Percentiles rank a stretch among this genome's conserved stretches.
phyloP scores from a whole-genome alignment of 2,888 invertebrate species.

The Arge pagana region DNA sequence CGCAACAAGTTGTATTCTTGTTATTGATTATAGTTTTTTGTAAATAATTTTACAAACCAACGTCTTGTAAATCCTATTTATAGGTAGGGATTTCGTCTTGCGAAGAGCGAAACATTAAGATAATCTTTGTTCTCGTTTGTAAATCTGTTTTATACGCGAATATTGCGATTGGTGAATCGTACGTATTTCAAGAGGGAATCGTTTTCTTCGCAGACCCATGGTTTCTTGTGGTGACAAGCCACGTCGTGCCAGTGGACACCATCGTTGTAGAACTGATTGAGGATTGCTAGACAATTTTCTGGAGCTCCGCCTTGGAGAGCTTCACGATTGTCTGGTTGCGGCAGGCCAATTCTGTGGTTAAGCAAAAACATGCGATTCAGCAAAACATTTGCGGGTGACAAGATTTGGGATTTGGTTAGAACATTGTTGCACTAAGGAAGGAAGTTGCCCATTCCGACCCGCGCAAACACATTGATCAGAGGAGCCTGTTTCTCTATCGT shows the following conservation, averaged over 20 bases:
- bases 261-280: constrained; percentile 90
- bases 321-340: constrained; percentile 88
- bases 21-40: too few relatives aligned
- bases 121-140: neutral
- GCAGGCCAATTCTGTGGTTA: constrained; percentile 71
- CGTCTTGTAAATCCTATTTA: too few relatives aligned
- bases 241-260: constrained; percentile 91
- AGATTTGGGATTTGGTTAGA: neutral
- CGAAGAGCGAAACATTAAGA: neutral
- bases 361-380: constrained; percentile 17
- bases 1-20: too few relatives aligned
- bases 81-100: constrained; percentile 5
- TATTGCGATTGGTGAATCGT: constrained; percentile 78
- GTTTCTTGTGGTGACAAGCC: constrained; percentile 87
- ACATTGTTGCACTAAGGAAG: constrained; percentile 3
- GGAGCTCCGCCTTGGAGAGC: constrained; percentile 80
- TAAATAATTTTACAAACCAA: too few relatives aligned
- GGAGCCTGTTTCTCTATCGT: too few relatives aligned
- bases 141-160: constrained; percentile 69
- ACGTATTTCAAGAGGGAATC: constrained; percentile 85
- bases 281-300: constrained; percentile 83
- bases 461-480: too few relatives aligned
- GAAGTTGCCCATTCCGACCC: too few relatives aligned
- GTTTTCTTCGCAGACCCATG: constrained; percentile 88
- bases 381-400: neutral